Evolutionary conservation across 2,797 vertebrate species (phyloP).

Genomic region (Sebastiscus tertius): DNA sequence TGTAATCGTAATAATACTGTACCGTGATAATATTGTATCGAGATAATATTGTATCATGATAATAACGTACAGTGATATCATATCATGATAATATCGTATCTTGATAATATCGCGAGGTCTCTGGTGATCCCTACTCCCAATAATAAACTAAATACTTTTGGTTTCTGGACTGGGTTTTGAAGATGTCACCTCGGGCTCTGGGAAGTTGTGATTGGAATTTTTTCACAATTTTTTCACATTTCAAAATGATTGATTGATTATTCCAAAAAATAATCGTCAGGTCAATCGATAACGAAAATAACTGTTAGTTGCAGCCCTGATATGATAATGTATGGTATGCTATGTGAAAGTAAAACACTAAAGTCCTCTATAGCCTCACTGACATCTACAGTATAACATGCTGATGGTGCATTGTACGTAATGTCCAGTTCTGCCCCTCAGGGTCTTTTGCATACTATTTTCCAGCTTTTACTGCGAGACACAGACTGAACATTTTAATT

Average conservation of each 20-base stretch:
- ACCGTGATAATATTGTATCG: too few species aligned
- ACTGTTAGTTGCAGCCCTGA: neutral
- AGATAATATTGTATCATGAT: too few species aligned
- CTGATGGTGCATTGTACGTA: neutral
- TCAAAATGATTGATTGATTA: neutral
- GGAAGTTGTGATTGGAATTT: neutral
- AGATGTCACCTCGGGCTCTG: neutral
- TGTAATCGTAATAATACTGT: too few species aligned
- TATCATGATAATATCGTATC: too few species aligned
- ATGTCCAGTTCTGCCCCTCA: neutral
- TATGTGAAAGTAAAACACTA: neutral
- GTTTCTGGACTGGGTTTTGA: neutral
- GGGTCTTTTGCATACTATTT: neutral
- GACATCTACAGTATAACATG: conserved; percentile 2
- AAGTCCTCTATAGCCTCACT: neutral
- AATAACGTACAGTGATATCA: too few species aligned
- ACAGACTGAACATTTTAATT: conserved; percentile 8
- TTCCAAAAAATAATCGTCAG: neutral
- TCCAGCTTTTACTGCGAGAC: conserved; percentile 2
- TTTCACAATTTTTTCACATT: neutral
- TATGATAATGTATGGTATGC: neutral
- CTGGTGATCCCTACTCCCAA: neutral
- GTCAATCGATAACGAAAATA: neutral
- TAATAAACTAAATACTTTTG: neutral
- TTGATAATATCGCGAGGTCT: too few species aligned